Evolutionary conservation across 2,888 invertebrate species (phyloP), one percentile per base, ranked within the genome.

Genomic region (Hetaerina titia): DNA sequence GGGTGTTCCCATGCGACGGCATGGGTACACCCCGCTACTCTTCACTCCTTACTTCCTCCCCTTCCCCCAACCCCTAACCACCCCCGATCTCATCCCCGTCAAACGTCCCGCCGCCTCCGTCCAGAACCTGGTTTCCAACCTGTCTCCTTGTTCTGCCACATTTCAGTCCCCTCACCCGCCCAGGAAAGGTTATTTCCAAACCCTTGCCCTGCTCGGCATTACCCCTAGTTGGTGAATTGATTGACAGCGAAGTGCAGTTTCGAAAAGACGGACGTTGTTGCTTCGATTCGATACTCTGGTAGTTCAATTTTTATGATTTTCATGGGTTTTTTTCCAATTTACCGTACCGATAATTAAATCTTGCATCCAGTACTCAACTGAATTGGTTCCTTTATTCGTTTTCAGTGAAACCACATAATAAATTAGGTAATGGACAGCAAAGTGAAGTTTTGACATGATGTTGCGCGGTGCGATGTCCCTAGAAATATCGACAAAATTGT

Each of bases 91-190:
- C 25, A 15, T 11, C 31, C 81, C 31, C 81, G 81, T 81, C 81
- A 81, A 25, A 81, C n/a, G 31, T 81, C 81, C 81, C 81, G 81
- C 69, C 69, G 19, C 81, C 69, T 22, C 19, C 69, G 69, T 69
- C 22, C 69, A 22, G 69, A n/a, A 69, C 69, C n/a, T 22, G 69
- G 69, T 69, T 19, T 8, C 69, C 69, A n/a, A 69, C 0, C 69
- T 81, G 81, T 81, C 81, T 81, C 81, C 81, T 13, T 81, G 81
- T 81, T 81, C 25, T 31, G 31, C 81, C 81, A 31, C 81, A n/a
- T 81, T 81, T 81, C 81, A 31, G 81, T 31, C 81, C 25, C 25
- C n/a, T 81, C 81, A 81, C 31, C 31, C 81, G 11, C 69, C 69
- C 2, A 15, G 31, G 31, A 31, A 31, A 81, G 81, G 81, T 81